phyloP scores from a whole-genome alignment of 2,797 vertebrate genomes.

The Astyanax mexicanus region DNA sequence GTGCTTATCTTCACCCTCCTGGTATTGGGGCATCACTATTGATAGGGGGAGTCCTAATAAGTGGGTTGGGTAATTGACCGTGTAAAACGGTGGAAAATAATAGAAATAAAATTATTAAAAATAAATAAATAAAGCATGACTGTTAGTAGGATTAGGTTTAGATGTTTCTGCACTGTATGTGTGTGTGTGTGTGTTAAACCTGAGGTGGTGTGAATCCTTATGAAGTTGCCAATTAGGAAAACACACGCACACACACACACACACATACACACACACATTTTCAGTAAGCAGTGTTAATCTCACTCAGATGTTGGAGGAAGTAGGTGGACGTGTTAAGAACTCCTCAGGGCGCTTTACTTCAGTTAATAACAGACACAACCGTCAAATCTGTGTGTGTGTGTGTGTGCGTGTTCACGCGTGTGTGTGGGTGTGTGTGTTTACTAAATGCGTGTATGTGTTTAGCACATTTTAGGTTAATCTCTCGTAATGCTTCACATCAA shows the following conservation, averaged over 20 bases:
- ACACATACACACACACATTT: conserved; percentile 66
- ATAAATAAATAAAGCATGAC: too few relatives aligned
- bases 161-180: too few relatives aligned
- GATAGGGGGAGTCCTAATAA: too few relatives aligned
- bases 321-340: conserved; percentile 39
- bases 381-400: background rate
- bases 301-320: conserved; percentile 26
- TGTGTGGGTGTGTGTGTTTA: background rate
- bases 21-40: too few relatives aligned
- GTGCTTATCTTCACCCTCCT: too few relatives aligned
- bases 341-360: conserved; percentile 31
- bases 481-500: conserved; percentile 32
- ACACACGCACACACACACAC: too few relatives aligned
- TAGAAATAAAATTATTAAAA: too few relatives aligned
- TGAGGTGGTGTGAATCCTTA: too few relatives aligned
- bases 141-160: too few relatives aligned
- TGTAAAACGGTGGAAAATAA: too few relatives aligned
- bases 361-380: conserved; percentile 28
- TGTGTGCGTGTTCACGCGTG: background rate
- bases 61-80: too few relatives aligned
- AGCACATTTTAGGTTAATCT: conserved; percentile 25
- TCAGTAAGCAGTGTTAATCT: conserved; percentile 27
- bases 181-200: too few relatives aligned
- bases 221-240: background rate
- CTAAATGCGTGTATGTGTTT: background rate